phyloP scores from a whole-genome alignment of 1,140 invertebrate genomes.

The Samia ricini region DNA sequence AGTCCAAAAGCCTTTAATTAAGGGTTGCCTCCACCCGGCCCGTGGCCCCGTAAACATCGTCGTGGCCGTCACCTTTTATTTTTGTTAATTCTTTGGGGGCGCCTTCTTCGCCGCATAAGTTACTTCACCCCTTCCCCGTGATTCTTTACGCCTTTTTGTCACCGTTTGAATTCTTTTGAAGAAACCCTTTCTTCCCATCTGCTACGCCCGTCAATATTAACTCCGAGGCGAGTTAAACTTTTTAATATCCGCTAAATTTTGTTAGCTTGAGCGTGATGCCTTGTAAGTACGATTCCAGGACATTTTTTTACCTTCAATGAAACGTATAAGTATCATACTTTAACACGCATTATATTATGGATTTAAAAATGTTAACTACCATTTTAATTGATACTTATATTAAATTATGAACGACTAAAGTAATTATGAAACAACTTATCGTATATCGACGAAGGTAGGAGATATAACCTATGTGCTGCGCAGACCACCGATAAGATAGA shows the following conservation, averaged over 20 bases:
- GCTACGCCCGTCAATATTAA: slow-evolving; percentile 79
- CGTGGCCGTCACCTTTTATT: slow-evolving; percentile 77
- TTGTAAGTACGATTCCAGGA: slow-evolving; percentile 47
- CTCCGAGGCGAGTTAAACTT: slow-evolving; percentile 73
- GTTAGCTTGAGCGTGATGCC: slow-evolving; percentile 64
- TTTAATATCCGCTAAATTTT: slow-evolving; percentile 78
- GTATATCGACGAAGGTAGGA: too few species aligned
- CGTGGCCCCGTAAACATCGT: slow-evolving; percentile 59
- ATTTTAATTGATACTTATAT: too few species aligned
- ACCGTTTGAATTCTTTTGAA: slow-evolving; percentile 74
- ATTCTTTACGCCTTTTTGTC: slow-evolving; percentile 77
- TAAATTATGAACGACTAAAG: too few species aligned
- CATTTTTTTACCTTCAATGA: slow-evolving; percentile 5
- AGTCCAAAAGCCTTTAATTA: slow-evolving; percentile 77
- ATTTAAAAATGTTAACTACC: too few species aligned
- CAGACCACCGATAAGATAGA: too few species aligned
- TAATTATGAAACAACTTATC: too few species aligned
- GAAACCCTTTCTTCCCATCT: slow-evolving; percentile 74
- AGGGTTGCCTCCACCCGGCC: slow-evolving; percentile 55
- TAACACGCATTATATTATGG: too few species aligned
- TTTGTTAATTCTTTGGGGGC: slow-evolving; percentile 74
- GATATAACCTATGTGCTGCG: not conserved
- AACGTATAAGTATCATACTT: too few species aligned
- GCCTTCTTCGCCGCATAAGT: slow-evolving; percentile 76
- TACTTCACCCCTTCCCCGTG: slow-evolving; percentile 65